Base-by-base conservation (phyloP, 2,113 vertebrate genomes). In the Hemiprocne comata region DNA sequence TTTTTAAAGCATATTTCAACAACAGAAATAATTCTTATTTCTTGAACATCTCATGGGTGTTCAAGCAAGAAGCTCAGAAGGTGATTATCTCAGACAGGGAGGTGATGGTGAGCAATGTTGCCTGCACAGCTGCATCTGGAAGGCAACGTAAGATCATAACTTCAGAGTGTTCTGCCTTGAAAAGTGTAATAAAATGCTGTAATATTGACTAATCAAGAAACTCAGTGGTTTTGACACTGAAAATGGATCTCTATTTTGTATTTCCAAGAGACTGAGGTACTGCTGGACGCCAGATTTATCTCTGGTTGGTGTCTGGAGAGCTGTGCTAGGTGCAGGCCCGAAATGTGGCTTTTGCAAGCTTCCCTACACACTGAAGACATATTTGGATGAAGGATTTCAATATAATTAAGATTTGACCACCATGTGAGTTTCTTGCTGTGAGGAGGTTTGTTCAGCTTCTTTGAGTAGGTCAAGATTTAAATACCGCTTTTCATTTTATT, bases 381-480 rank as follows among this genome's bases (percentile, higher is more conserved):
- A 21, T 60, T 74, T 93, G 38, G 18, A 40, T 75, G 21, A 48
- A 44, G 31, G 21, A 29, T 86, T 88, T 95, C 50, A 69, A 3
- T 26, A 15, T 53, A 74, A 80, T 84, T 87, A 44, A 58, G 65
- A 78, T 74, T 7, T 87, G 80, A 94, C 20, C n/a, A 66, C 48
- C 23, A 33, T 10, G 17, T 80, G 55, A 78, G 23, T 78, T 78
- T 86, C 61, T 88, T 55, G 65, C 90, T 1, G 0, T 51, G n/a
- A 92, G 72, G 48, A 85, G 11, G 23, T 79, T 90, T 83, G 81
- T 90, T 85, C 70, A 75, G 10, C 33, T 95, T 16, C 51, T 75
- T 50, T 64, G 65, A 81, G 40, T 34, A 94, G 84, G 73, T 94
- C 64, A 93, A 58, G 76, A 94, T 94, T 92, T 85, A 89, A 92